Base-by-base conservation (phyloP, 2,888 invertebrate genomes). In the Himalopsyche anomala region DNA sequence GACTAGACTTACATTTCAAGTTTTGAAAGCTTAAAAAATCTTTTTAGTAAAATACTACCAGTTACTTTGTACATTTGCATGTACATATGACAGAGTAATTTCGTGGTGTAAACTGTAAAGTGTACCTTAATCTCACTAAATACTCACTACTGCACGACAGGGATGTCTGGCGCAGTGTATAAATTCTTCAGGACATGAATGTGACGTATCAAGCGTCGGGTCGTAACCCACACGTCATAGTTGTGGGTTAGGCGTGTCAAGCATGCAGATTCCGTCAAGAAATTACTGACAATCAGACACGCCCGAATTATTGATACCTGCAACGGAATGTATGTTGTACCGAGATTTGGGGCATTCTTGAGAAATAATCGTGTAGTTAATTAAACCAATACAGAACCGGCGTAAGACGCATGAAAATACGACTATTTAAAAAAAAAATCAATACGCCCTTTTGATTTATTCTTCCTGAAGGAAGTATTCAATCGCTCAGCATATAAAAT, bases 141-240 rank as follows among this genome's bases (percentile, higher is more conserved):
- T 51, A 12, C 51, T 51, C 51, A 15, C 51, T 28, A 19, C 19
- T 19, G 62, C 15, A 62, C 19, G 19, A 62, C 62, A 19, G 62
- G 62, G 19, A 62, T 62, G 28, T 19, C 62, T 28, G 19, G 28
- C 19, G 62, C 11, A 62, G 62, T 62, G 62, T 19, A 19, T 19
- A 62, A 62, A 62, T 62, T 62, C 62, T 62, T 62, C 28, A 19
- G 62, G 19, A 19, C 62, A 15, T 62, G 62, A 62, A 62, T 62
- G 19, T 62, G 62, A 62, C 19, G 28, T 62, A 62, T 8, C 62
- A 62, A 62, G 56, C 56, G 56, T n/a, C 56, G 28, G 62, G 62
- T 62, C 62, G 62, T 62, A 62, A 62, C 62, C 62, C 62, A 28
- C 62, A 62, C 19, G 62, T 62, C 62, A 62, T 62, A 62, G 19